phyloP scores from a whole-genome alignment of 2,888 invertebrate species.

The Netelia melanura region DNA sequence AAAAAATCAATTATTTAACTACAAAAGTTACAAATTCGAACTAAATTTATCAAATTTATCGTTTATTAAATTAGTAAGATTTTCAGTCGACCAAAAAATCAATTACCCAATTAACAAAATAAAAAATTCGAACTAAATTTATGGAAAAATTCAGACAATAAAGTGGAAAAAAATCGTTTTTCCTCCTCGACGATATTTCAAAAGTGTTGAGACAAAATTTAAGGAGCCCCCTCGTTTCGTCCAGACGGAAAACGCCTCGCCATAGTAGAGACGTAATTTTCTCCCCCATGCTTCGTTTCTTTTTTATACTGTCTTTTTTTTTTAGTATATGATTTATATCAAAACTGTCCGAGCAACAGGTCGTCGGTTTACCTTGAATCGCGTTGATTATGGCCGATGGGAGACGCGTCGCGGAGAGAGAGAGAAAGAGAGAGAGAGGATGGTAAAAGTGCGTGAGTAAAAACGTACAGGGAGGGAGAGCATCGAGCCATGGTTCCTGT shows the following conservation, averaged over 20 bases:
- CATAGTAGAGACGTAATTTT: neutral
- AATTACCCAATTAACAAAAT: too few relatives aligned
- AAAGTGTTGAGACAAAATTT: neutral
- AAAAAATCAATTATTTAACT: too few relatives aligned
- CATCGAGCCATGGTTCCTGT: constrained; percentile 83
- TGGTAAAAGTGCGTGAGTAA: constrained; percentile 81
- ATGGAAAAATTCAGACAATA: neutral
- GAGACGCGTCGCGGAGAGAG: constrained; percentile 76
- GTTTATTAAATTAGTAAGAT: too few relatives aligned
- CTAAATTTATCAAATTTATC: too few relatives aligned
- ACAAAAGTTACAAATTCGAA: too few relatives aligned
- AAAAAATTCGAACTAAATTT: neutral
- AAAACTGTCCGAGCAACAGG: constrained; percentile 69
- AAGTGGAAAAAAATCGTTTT: constrained; percentile 2
- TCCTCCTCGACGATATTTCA: neutral
- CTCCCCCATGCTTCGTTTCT: constrained; percentile 1
- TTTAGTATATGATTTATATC: constrained; percentile 33
- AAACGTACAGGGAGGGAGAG: constrained; percentile 80
- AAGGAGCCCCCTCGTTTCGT: constrained; percentile 8
- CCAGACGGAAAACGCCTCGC: constrained; percentile 8
- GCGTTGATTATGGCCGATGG: constrained; percentile 71
- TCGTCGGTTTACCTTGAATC: constrained; percentile 68
- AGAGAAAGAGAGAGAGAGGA: constrained; percentile 77
- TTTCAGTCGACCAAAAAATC: too few relatives aligned
- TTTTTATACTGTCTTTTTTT: neutral